Base-by-base conservation (phyloP, 2,113 vertebrate species). In the Aspidoscelis tigris region DNA sequence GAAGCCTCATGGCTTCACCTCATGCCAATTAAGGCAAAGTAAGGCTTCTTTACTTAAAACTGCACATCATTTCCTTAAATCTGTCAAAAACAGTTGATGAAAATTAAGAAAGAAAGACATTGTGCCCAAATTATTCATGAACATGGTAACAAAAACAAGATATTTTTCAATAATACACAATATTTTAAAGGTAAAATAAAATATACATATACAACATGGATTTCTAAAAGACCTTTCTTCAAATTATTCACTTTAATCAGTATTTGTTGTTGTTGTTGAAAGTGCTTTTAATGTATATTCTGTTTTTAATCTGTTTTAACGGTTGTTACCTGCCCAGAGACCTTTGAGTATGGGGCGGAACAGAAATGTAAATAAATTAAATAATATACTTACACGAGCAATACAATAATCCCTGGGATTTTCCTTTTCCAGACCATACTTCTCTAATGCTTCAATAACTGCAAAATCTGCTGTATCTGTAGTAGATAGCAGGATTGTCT, bases 361-460 rank as follows among this genome's bases (percentile, higher is more conserved):
- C 33, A 33, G 33, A 33, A 33, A 33, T 33, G 33, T 33, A 33
- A 33, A 33, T 33, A 33, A 33, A 33, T 33, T 33, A 33, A 33
- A 33, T 33, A 33, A 12, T 77, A 43, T 41, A 91, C 95, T 94
- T 94, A 99, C 99, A 95, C 97, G 95, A 69, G 98, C 98, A 5
- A 99, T 97, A 95, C 98, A 99, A 93, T 98, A 99, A 83, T 99
- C 98, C 92, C 96, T 96, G 12, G 99, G 98, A 83, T 97, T 98
- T 93, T 99, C 98, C 89, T 98, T 99, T 91, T 99, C 99, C 92
- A 99, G 93, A 5, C 98, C 98, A 0, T 99, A 99, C 88, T 99
- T 99, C 93, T 99, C 99, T 89, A 99, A 91, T n/a, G 98, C 98
- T 91, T 99, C 99, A 7, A 96, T 94, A 91, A 99, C 99, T 4